phyloP scores from a whole-genome alignment of 2,888 invertebrate genomes.

The Gari tellinella region DNA sequence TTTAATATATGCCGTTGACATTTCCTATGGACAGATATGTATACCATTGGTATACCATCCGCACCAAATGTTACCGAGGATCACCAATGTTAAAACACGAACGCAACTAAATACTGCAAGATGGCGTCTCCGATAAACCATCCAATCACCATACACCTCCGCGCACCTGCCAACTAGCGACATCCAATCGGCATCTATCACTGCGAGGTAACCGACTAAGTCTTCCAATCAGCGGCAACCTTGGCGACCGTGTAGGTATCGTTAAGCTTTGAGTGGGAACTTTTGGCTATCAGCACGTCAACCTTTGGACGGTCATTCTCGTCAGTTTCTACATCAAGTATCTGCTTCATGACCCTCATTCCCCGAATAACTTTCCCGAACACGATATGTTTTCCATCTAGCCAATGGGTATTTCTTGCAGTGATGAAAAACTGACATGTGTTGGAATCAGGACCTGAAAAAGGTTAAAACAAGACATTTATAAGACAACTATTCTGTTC shows the following conservation, averaged over 20 bases:
- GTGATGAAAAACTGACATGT: conserved; percentile 98
- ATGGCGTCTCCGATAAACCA: too few species aligned
- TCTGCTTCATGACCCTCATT: conserved; percentile 91
- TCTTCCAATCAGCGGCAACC: conserved; percentile 46
- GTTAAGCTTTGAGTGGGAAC: conserved; percentile 86
- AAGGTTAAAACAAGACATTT: conserved; percentile 25
- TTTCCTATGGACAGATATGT: too few species aligned
- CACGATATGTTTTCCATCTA: conserved; percentile 94
- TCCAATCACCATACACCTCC: too few species aligned
- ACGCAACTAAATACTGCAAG: too few species aligned
- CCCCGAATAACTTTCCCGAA: conserved; percentile 93
- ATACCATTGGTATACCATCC: too few species aligned
- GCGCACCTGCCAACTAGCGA: too few species aligned
- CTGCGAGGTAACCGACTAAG: background rate
- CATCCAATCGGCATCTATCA: too few species aligned
- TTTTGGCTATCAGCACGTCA: conserved; percentile 89
- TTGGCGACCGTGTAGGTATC: conserved; percentile 64
- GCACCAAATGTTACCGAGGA: too few species aligned
- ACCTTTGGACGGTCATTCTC: conserved; percentile 88
- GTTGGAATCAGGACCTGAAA: conserved; percentile 92
- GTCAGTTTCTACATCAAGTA: conserved; percentile 89
- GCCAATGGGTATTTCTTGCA: conserved; percentile 93
- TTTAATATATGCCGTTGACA: too few species aligned
- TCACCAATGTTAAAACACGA: too few species aligned
- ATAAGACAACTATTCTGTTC: too few species aligned